Evolutionary conservation across 2,113 vertebrate genomes (phyloP).

Genomic region (Albula glossodonta): DNA sequence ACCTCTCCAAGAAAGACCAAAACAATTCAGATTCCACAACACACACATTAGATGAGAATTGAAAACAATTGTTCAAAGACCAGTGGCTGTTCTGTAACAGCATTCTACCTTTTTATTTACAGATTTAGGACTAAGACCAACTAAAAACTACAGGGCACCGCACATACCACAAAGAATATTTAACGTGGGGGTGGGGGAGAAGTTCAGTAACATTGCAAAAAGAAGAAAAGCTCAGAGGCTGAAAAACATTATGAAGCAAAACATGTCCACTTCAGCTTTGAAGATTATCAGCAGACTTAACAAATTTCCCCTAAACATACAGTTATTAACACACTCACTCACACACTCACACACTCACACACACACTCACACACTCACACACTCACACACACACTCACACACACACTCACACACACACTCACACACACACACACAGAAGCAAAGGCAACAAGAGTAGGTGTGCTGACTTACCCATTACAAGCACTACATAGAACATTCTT

Average conservation of each 20-base stretch:
- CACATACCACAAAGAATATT: background rate
- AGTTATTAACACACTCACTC: background rate
- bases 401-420: background rate
- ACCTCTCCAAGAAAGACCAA: too few species aligned
- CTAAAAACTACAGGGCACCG: background rate
- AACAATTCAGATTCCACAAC: background rate
- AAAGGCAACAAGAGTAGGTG: background rate
- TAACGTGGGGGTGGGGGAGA: background rate
- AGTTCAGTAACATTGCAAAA: background rate
- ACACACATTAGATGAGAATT: background rate
- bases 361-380: background rate
- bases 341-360: background rate
- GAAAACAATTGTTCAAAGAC: background rate
- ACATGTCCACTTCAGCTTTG: background rate
- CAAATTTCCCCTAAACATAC: background rate
- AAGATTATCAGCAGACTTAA: background rate
- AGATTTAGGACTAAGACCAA: background rate
- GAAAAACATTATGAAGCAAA: background rate
- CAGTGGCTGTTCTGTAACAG: background rate
- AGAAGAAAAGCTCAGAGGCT: background rate
- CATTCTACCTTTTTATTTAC: background rate
- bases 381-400: background rate
- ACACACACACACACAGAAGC: background rate
- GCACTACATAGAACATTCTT: constrained; percentile 96
- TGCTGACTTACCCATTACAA: constrained; percentile 89